Percentiles rank a stretch among this genome's conserved stretches.
phyloP scores from a whole-genome alignment of 2,797 vertebrate species.

The Australoheros facetus region DNA sequence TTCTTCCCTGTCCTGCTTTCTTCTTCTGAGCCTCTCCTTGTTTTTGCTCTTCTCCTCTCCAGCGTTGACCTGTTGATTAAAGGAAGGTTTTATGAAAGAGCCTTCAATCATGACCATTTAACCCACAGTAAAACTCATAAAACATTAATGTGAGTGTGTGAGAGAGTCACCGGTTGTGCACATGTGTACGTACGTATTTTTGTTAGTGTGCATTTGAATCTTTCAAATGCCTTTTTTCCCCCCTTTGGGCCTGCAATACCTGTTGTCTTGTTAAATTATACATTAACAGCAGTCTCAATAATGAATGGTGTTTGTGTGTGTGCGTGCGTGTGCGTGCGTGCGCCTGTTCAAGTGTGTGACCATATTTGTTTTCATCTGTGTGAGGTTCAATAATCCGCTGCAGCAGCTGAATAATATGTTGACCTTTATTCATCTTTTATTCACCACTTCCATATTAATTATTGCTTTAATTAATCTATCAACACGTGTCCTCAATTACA shows the following conservation, averaged over 20 bases:
- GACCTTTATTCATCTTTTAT: slow-evolving; percentile 52
- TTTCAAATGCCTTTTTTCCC: slow-evolving; percentile 51
- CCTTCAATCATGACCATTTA: slow-evolving; percentile 9
- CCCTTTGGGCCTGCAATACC: slow-evolving; percentile 49
- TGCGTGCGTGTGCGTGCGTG: neutral
- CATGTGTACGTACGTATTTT: neutral
- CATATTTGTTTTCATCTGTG: neutral
- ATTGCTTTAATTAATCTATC: slow-evolving; percentile 60
- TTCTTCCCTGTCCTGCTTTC: neutral
- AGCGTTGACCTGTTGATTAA: neutral
- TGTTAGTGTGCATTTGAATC: slow-evolving; percentile 44
- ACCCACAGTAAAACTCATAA: slow-evolving; percentile 16
- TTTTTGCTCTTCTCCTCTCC: neutral
- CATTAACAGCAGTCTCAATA: slow-evolving; percentile 56
- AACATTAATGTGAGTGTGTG: slow-evolving; percentile 7
- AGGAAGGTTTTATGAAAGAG: neutral
- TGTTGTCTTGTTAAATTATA: slow-evolving; percentile 61
- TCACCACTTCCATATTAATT: slow-evolving; percentile 43
- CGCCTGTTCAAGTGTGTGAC: neutral
- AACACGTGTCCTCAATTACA: slow-evolving; percentile 36
- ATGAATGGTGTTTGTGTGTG: slow-evolving; percentile 46
- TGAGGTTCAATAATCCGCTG: neutral
- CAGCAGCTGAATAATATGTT: slow-evolving; percentile 48
- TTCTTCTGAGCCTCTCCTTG: neutral
- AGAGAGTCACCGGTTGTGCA: neutral